Conservation (phyloP, 2,888 invertebrate species). For the Apantesis nais region DNA sequence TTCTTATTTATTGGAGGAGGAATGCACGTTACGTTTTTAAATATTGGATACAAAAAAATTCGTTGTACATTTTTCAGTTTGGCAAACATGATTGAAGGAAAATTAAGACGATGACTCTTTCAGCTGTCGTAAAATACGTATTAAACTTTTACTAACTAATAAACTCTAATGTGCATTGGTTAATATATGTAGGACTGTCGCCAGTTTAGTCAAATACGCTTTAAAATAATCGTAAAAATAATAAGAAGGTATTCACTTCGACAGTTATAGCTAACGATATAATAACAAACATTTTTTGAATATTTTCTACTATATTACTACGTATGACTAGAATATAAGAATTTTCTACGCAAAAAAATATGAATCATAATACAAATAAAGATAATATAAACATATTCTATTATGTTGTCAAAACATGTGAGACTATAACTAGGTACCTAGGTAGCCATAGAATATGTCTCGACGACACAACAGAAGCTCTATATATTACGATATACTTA, state of each 20-base stretch:
- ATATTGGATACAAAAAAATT: conserved; percentile 24
- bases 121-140: conserved; percentile 16
- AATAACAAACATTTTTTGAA: neutral
- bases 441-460: too few relatives aligned
- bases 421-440: neutral
- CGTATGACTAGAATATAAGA: conserved; percentile 28
- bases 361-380: conserved; percentile 20
- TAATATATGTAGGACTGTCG: conserved; percentile 12
- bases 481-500: too few relatives aligned
- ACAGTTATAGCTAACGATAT: neutral
- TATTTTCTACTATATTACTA: conserved; percentile 21
- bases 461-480: too few relatives aligned
- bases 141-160: conserved; percentile 22
- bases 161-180: conserved; percentile 15
- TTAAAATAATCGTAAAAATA: conserved; percentile 15
- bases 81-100: conserved; percentile 35
- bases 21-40: conserved; percentile 42
- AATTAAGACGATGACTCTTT: conserved; percentile 18
- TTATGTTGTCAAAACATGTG: conserved; percentile 13
- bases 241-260: conserved; percentile 16
- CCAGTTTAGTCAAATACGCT: conserved; percentile 15
- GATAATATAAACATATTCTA: conserved; percentile 21
- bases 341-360: conserved; percentile 29
- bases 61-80: conserved; percentile 32
- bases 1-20: conserved; percentile 54